Percentiles rank a stretch among this genome's conserved stretches.
phyloP scores from a whole-genome alignment of 2,113 vertebrate species.

The Brachionichthys hirsutus region DNA sequence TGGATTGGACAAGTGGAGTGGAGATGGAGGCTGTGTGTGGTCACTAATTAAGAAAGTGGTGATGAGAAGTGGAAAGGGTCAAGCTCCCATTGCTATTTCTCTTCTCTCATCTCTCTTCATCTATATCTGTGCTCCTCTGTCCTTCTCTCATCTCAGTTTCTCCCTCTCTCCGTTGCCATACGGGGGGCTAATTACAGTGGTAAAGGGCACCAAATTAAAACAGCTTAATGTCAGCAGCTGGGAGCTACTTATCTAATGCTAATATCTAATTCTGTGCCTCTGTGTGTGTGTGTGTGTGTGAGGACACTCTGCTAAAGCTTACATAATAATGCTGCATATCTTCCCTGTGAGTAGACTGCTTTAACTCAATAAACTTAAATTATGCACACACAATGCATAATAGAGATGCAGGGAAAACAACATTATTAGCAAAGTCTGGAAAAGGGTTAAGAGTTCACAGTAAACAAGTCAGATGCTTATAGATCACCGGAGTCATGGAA shows the following conservation, averaged over 20 bases:
- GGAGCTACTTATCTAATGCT: constrained; percentile 60
- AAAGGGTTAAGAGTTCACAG: constrained; percentile 45
- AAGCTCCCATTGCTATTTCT: constrained; percentile 22
- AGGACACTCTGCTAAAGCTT: constrained; percentile 30
- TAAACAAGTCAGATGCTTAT: constrained; percentile 29
- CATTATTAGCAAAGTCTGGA: constrained; percentile 27
- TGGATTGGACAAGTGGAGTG: constrained; percentile 29
- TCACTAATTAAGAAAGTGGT: constrained; percentile 63
- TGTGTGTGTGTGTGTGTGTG: neutral
- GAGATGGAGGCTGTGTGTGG: constrained; percentile 57
- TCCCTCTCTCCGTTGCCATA: constrained; percentile 38
- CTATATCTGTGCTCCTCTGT: constrained; percentile 6
- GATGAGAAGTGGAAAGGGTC: constrained; percentile 43
- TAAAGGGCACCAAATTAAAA: constrained; percentile 82
- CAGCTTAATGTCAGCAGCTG: constrained; percentile 80
- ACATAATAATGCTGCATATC: constrained; percentile 44
- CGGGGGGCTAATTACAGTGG: constrained; percentile 74
- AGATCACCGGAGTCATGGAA: constrained; percentile 45
- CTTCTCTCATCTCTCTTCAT: constrained; percentile 14
- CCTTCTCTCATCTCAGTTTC: constrained; percentile 36
- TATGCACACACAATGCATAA: constrained; percentile 14
- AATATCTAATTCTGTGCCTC: constrained; percentile 47
- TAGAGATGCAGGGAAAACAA: constrained; percentile 9
- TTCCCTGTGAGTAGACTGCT: too few species aligned
- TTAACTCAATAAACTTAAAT: constrained; percentile 36